Base-by-base conservation (phyloP, 30 jellyfish, hydroid and myxozoan species). In the Pelagia noctiluca region DNA sequence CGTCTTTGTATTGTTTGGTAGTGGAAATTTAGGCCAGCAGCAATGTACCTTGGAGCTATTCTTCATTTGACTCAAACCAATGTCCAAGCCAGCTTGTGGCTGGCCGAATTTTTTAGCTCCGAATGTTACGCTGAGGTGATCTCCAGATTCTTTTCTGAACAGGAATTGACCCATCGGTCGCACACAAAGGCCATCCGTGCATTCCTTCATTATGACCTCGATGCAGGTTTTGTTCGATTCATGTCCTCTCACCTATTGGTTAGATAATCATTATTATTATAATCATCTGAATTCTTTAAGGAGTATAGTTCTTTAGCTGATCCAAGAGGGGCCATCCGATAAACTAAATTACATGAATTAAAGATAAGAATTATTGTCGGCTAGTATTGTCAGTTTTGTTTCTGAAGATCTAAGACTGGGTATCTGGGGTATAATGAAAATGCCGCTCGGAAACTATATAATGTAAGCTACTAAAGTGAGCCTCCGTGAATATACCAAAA, bases 81-180 rank as follows among this genome's bases (percentile, higher is more conserved):
- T 66, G 64, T 35, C 78, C 12, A 50, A 38, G 30, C 26, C 71
- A 22, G 82, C 49, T 24, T 29, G 68, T 38, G 78, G 91, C 35
- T 35, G 8, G 30, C 91, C 91, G 23, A 68, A 66, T 68, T 53
- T 42, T 63, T 80, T 10, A 2, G 84, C 91, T 4, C 50, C 46
- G 24, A 81, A 66, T 24, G 50, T 72, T 23, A 81, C 30, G 0
- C 46, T 35, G 21, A 81, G 16, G n/a, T 1, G 16, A 10, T 48
- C 91, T 29, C 91, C 91, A 35, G 91, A 66, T 16, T 81, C 91
- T 24, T 65, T 81, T 52, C 78, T 81, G 57, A 37, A 69, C 1
- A 81, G 50, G 34, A 81, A 49, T 12, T 81, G 49, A 1, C 57
- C 52, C 50, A n/a, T 35, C 11, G 91, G 70, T 12, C 32, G 69